These are phyloP conservation scores for Caprella mutica DNA, from an alignment of 2,888 invertebrate species.

Conservation along the genomic window DNA sequence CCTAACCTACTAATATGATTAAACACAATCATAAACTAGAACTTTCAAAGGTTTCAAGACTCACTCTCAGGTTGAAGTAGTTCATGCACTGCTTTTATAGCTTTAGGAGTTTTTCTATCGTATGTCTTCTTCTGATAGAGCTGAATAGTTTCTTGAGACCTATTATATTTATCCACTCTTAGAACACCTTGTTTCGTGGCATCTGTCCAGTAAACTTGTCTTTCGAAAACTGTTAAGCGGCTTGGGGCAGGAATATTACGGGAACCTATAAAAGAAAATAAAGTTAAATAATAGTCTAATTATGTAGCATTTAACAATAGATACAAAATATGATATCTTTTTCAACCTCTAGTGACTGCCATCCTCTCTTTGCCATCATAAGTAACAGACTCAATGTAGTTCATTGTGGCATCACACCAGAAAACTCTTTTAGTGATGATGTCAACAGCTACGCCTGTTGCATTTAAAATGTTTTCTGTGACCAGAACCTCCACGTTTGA, in stretches of 20 bases:
- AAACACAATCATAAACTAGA: too few relatives aligned
- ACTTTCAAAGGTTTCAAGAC: too few relatives aligned
- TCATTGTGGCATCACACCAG: conserved; percentile 91
- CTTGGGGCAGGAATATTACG: conserved; percentile 71
- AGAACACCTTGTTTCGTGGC: conserved; percentile 78
- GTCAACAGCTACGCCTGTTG: conserved; percentile 82
- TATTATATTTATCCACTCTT: conserved; percentile 74
- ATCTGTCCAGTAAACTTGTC: conserved; percentile 81
- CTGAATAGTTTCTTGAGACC: conserved; percentile 38
- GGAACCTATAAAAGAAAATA: conserved; percentile 45
- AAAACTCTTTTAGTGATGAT: conserved; percentile 78
- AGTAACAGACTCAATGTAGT: conserved; percentile 91
- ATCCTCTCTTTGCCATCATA: conserved; percentile 57
- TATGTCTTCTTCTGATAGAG: conserved; percentile 13
- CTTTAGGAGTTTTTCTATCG: conserved; percentile 58
- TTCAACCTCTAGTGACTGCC: conserved; percentile 25
- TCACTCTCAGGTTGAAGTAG: conserved; percentile 50
- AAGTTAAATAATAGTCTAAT: too few relatives aligned
- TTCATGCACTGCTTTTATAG: conserved; percentile 67
- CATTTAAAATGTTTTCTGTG: conserved; percentile 84
- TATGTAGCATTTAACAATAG: too few relatives aligned
- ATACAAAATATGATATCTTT: too few relatives aligned
- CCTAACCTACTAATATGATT: too few relatives aligned
- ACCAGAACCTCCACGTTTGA: conserved; percentile 70
- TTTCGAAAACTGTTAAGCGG: conserved; percentile 66